Percentiles rank a stretch among this genome's conserved stretches.
Conservation (phyloP, 2,113 vertebrate genomes). For the Chamaetylas fuelleborni region DNA sequence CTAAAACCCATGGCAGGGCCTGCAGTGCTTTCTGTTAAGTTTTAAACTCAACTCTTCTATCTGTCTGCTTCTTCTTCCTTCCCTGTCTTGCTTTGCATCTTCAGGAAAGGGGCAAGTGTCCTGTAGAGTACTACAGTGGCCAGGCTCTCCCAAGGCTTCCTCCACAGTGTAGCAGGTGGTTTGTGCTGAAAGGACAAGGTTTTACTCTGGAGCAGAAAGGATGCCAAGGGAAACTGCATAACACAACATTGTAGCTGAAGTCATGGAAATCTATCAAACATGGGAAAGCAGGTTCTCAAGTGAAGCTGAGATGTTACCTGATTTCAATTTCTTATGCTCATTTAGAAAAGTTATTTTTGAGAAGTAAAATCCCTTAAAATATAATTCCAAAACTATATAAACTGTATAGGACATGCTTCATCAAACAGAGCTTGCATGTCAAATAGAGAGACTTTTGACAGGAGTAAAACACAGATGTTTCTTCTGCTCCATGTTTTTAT, state of each 20-base stretch:
- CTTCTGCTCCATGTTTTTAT: not conserved
- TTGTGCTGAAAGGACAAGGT: not conserved
- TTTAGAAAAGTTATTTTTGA: not conserved
- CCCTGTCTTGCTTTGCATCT: not conserved
- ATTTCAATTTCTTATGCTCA: not conserved
- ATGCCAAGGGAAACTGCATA: not conserved
- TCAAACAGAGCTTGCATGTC: not conserved
- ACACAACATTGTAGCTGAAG: not conserved
- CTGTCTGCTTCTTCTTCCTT: not conserved
- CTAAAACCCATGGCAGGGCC: not conserved
- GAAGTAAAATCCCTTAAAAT: not conserved
- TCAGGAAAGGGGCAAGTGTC: not conserved
- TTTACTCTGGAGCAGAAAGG: not conserved
- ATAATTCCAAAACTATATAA: not conserved
- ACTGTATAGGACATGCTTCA: not conserved
- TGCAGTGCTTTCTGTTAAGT: not conserved
- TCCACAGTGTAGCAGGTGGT: not conserved
- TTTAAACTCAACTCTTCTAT: not conserved
- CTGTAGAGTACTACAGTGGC: rapidly evolving
- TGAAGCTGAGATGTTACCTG: not conserved
- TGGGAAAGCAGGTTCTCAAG: not conserved
- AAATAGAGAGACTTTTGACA: not conserved
- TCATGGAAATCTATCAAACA: not conserved
- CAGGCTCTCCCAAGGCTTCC: not conserved
- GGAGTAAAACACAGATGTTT: not conserved